Conservation (phyloP, 2,797 vertebrate species). For the Aselliscus stoliczkanus region DNA sequence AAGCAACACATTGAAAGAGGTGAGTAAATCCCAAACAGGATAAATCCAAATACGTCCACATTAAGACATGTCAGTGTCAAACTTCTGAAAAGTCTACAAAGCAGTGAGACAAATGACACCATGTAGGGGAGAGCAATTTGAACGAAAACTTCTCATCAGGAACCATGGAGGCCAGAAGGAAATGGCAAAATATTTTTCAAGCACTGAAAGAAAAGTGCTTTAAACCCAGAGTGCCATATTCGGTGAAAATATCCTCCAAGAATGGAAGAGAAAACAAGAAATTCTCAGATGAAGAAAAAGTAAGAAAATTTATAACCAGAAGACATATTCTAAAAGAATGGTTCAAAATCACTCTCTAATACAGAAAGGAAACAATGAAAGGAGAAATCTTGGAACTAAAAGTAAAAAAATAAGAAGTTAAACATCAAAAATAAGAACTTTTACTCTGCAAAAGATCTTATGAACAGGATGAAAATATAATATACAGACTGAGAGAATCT, state of each 20-base stretch:
- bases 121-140: too few species aligned
- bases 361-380: neutral
- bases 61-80: neutral
- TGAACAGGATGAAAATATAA: neutral
- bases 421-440: too few species aligned
- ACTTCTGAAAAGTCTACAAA: neutral
- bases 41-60: neutral
- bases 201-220: neutral
- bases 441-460: neutral
- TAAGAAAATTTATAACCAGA: too few species aligned
- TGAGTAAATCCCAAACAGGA: neutral
- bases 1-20: neutral
- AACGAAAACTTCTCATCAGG: neutral
- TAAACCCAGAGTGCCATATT: neutral
- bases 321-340: neutral
- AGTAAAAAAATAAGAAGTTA: too few species aligned
- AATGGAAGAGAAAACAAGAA: neutral
- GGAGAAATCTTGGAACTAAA: too few species aligned
- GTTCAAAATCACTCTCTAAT: neutral
- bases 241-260: neutral
- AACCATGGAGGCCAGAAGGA: neutral
- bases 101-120: neutral
- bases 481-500: neutral
- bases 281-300: neutral
- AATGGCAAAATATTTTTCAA: neutral